Evolutionary conservation across 1,140 invertebrate genomes (phyloP).

Genomic region (Calephelis virginiensis): DNA sequence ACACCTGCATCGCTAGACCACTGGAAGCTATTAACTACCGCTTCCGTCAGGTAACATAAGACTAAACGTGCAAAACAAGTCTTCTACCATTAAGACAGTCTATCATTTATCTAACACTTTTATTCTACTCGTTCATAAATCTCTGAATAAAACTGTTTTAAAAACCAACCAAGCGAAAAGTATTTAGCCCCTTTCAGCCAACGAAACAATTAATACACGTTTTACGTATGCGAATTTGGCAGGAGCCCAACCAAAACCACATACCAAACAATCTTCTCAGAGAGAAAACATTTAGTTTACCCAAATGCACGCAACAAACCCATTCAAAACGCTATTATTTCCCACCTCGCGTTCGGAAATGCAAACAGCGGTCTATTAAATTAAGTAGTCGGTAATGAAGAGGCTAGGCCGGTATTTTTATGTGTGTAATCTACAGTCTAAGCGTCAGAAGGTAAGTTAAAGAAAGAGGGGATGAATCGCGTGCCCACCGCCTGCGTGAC

Average conservation of each 20-base stretch:
- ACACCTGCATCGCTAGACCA: no score
- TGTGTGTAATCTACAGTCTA: conserved; percentile 52
- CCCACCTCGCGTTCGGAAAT: conserved; percentile 29
- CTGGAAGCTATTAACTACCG: no score
- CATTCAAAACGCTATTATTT: conserved; percentile 30
- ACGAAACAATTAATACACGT: conserved; percentile 25
- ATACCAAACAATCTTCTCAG: conserved; percentile 31
- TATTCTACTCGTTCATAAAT: no score
- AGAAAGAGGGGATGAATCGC: conserved; percentile 45
- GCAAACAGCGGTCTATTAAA: conserved; percentile 41
- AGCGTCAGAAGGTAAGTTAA: conserved; percentile 47
- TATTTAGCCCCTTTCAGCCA: conserved; percentile 14
- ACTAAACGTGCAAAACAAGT: no score
- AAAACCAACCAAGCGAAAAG: conserved; percentile 3
- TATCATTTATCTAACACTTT: no score
- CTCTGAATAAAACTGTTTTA: neutral
- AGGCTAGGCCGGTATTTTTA: conserved; percentile 54
- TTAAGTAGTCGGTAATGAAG: conserved; percentile 48
- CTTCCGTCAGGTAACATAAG: no score
- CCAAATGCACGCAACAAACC: conserved; percentile 32
- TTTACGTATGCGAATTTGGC: conserved; percentile 28
- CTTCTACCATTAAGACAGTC: no score
- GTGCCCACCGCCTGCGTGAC: conserved; percentile 54
- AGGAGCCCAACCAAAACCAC: conserved; percentile 27
- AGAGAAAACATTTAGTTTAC: conserved; percentile 23